Base-by-base conservation (phyloP, 1,140 invertebrate genomes). In the Trichoplusia ni region DNA sequence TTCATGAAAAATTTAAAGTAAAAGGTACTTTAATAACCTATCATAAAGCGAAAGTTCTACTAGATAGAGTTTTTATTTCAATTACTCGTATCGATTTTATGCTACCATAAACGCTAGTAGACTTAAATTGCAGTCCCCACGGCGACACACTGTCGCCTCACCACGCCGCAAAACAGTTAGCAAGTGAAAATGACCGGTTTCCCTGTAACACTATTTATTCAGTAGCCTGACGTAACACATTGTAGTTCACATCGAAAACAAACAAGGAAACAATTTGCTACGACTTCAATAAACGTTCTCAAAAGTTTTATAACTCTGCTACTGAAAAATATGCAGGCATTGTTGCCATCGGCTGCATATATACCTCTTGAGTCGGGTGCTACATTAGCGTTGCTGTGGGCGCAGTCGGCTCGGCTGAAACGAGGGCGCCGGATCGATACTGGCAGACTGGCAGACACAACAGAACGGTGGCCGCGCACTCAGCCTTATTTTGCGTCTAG, bases 351-450 rank as follows among this genome's bases (percentile, higher is more conserved):
- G 29, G 29, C 29, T 60, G 40, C 40, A 60, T 33, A 47, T 46
- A 64, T 37, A 40, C 19, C 59, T 72, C 71, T 65, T 73, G 64
- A 63, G 67, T 62, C 60, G 70, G 61, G 64, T 29, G 62, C 65
- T 76, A 75, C 72, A 76, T 77, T 67, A 64, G 65, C 51, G 54
- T 51, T 47, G 62, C 71, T 66, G 70, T 80, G 77, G 77, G 79
- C 77, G 79, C 79, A 82, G 79, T 75, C 77, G 81, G 72, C 67
- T 64, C 74, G 61, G 46, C 72, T 49, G 76, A 82, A 88, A 82
- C 64, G 83, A 81, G 85, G 85, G 81, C 85, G 83, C 73, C 83
- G 75, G 85, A 81, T 88, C 85, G 83, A 88, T 88, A 88, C 46
- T 37, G 19, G 62, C 72, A 84, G 81, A 82, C 81, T 70, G 60